Evolutionary conservation across 92 coral and sea anemone species (phyloP), one percentile per base, ranked within the genome.

Genomic region (Heteractis magnifica): DNA sequence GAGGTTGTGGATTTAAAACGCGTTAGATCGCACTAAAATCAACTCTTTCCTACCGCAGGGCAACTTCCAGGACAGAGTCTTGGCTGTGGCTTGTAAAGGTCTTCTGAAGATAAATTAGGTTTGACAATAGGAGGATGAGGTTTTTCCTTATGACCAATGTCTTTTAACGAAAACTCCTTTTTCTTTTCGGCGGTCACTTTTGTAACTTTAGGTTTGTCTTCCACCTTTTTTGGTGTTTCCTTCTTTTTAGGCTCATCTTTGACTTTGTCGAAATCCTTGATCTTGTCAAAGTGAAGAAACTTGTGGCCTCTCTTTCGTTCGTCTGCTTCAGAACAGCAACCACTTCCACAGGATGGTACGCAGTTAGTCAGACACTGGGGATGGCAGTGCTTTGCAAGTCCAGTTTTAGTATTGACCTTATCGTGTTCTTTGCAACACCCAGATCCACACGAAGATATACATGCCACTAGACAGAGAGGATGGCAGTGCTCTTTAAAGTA

Each of bases 371-470:
- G 81, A 73, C 99, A 97, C 64, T 77, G 44, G 34, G 92, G 89
- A 82, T 97, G 99, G 73, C 99, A 97, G 82, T 94, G 97, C 82
- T 84, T 88, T 7, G 97, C 87, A 55, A 90, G 90, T 18, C 94
- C 91, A 55, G 93, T 91, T 56, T 90, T 86, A 65, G 90, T 86
- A n/a, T 94, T 85, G 14, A 90, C 90, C 41, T 90, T 88, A 79
- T 90, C 93, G 85, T 94, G 98, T 48, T 94, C 97, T 49, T 79
- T 92, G 71, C 99, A 97, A 75, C 99, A 97, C 23, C 98, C 98
- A 14, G 92, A 90, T n/a, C 80, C 82, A 52, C 99, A 97, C 8
- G 99, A 97, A 6, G 90, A 87, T 26, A 97, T 83, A 34, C 99
- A 97, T 49, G 90, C 90, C 21, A 81, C 86, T 15, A 92, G 88